Conservation (phyloP, 2,888 invertebrate genomes). For the Callyntrura sp. region DNA sequence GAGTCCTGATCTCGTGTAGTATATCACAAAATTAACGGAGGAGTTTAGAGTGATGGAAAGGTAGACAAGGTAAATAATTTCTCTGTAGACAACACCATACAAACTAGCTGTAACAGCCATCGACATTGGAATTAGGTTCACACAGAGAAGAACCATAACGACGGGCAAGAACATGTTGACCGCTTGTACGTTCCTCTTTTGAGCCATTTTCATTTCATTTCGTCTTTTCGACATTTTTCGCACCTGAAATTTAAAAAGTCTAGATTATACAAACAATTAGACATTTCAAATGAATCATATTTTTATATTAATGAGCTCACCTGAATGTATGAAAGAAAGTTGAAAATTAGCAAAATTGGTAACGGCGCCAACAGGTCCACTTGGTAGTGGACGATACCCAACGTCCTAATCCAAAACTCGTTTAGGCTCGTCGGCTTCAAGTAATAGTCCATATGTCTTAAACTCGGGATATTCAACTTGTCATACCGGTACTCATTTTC, state of each 20-base stretch:
- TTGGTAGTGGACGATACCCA: not conserved
- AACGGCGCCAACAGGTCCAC: conserved; percentile 35
- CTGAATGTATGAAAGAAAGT: conserved; percentile 6
- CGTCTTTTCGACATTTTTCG: not conserved
- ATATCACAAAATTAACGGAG: conserved; percentile 31
- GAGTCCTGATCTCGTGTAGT: not conserved
- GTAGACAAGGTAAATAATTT: not conserved
- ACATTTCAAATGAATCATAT: not conserved
- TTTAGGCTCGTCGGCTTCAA: not conserved
- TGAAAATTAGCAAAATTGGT: conserved; percentile 24
- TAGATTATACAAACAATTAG: no score
- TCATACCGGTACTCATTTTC: not conserved
- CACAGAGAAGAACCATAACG: not conserved
- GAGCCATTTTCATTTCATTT: conserved; percentile 1
- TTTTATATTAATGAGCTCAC: not conserved
- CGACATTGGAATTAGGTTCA: conserved; percentile 1
- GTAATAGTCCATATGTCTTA: not conserved
- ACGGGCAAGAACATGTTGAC: conserved; percentile 31
- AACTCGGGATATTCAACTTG: not conserved
- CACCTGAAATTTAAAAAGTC: not conserved
- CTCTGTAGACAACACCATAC: not conserved
- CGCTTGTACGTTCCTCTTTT: not conserved
- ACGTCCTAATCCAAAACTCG: not conserved
- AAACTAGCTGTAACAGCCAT: not conserved
- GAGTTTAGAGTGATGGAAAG: conserved; percentile 19